These are phyloP conservation scores for Drosophila mayaguana DNA, from an alignment of 2,888 invertebrate species.

Conservation along the genomic window DNA sequence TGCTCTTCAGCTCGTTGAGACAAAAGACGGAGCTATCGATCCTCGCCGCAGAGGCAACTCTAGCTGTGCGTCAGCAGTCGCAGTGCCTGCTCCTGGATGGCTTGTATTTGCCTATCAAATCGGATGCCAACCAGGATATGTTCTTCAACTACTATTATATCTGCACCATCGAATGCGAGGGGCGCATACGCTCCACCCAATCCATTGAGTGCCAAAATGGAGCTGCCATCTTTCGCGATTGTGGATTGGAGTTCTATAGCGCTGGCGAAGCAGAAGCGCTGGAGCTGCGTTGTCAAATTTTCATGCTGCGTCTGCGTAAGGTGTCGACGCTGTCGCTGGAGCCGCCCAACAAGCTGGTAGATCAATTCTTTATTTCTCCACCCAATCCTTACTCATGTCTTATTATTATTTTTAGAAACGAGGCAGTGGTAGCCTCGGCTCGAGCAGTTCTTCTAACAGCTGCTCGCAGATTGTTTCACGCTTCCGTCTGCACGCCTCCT, in stretches of 20 bases:
- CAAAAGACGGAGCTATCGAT: conserved; percentile 1
- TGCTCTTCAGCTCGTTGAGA: conserved; percentile 84
- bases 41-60: conserved; percentile 1
- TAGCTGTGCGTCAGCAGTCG: conserved; percentile 26
- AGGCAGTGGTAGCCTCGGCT: conserved; percentile 57
- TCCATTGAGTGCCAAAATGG: conserved; percentile 81
- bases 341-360: conserved; percentile 60
- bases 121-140: conserved; percentile 78
- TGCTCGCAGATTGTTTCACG: conserved; percentile 79
- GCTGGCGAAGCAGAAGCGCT: conserved; percentile 57
- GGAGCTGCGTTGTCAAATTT: conserved; percentile 85
- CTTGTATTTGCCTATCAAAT: conserved; percentile 79
- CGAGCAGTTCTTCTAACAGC: conserved; percentile 55
- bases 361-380: not conserved
- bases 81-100: conserved; percentile 73
- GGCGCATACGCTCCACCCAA: conserved; percentile 83
- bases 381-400: not conserved
- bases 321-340: conserved; percentile 75
- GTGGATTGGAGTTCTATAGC: conserved; percentile 81
- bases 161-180: conserved; percentile 82
- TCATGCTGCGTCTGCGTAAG: conserved; percentile 85
- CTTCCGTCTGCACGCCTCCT: conserved; percentile 83
- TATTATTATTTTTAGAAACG: conserved; percentile 39
- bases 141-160: conserved; percentile 85
- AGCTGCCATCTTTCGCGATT: conserved; percentile 81